A percentile compares a stretch with the other conserved stretches of the same genome.
These are phyloP conservation scores for Sphyrna mokarran DNA, from an alignment of 2,113 vertebrate species.

Conservation along the genomic window DNA sequence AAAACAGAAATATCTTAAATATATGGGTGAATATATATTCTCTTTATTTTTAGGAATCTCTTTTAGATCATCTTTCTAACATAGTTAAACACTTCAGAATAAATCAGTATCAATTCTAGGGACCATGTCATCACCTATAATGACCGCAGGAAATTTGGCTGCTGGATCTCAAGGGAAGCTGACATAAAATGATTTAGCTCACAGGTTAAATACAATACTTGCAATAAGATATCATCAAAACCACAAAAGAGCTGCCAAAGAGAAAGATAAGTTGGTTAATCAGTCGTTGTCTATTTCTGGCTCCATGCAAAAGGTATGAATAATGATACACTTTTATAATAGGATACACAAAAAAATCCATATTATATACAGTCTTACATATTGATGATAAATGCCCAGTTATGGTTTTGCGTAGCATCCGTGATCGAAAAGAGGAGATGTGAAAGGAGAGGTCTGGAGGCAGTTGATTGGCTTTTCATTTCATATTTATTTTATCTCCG, in stretches of 20 bases:
- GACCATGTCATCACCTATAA: neutral
- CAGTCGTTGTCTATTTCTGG: neutral
- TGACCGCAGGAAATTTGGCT: neutral
- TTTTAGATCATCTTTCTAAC: neutral
- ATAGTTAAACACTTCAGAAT: neutral
- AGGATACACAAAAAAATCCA: neutral
- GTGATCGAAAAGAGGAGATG: neutral
- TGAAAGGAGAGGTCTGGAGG: neutral
- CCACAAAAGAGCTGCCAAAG: neutral
- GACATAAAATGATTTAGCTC: neutral
- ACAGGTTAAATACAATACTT: neutral
- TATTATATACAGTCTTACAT: neutral
- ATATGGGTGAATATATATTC: neutral
- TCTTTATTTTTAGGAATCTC: neutral
- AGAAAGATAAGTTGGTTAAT: neutral
- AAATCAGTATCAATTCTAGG: neutral
- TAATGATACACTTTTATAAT: neutral
- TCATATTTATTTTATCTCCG: neutral
- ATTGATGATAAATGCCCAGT: neutral
- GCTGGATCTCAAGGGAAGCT: neutral
- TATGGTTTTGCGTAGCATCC: neutral
- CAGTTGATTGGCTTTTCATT: neutral
- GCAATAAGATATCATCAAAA: neutral
- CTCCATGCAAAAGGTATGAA: neutral
- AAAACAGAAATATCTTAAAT: neutral